A percentile compares a stretch with the other conserved stretches of the same genome.
phyloP scores from a whole-genome alignment of 2,113 vertebrate species.

The Rhinoptilus africanus region DNA sequence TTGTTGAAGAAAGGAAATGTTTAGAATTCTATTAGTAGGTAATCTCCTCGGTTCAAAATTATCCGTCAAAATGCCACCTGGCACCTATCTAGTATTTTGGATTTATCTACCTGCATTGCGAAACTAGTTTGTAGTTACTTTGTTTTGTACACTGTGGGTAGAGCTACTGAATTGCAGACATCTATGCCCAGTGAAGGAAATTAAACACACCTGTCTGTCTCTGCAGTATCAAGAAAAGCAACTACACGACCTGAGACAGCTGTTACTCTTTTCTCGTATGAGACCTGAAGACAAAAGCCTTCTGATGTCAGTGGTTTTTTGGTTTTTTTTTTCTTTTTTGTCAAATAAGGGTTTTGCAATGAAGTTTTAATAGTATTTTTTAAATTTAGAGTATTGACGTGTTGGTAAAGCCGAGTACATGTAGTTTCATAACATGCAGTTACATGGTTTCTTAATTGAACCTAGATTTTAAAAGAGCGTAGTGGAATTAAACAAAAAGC shows the following conservation, averaged over 20 bases:
- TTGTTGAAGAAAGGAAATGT: neutral
- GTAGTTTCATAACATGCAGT: neutral
- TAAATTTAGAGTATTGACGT: neutral
- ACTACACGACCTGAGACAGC: neutral
- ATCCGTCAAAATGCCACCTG: neutral
- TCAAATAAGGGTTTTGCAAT: neutral
- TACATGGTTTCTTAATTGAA: neutral
- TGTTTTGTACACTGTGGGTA: neutral
- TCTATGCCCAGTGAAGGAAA: neutral
- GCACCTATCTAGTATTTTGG: neutral
- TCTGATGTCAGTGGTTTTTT: neutral
- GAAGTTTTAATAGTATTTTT: neutral
- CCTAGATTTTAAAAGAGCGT: neutral
- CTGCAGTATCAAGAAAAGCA: neutral
- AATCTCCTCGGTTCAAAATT: accelerated
- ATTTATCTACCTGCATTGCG: neutral
- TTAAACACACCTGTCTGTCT: neutral
- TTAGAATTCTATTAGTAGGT: neutral
- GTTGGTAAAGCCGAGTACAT: neutral
- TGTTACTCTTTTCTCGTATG: neutral
- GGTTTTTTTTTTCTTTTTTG: neutral
- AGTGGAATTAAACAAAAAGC: neutral
- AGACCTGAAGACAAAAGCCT: neutral
- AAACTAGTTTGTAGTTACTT: neutral
- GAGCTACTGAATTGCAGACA: neutral